Percentiles rank a stretch among this genome's conserved stretches.
Conservation (phyloP, 2,797 vertebrate genomes). For the Gambusia yucatana region DNA sequence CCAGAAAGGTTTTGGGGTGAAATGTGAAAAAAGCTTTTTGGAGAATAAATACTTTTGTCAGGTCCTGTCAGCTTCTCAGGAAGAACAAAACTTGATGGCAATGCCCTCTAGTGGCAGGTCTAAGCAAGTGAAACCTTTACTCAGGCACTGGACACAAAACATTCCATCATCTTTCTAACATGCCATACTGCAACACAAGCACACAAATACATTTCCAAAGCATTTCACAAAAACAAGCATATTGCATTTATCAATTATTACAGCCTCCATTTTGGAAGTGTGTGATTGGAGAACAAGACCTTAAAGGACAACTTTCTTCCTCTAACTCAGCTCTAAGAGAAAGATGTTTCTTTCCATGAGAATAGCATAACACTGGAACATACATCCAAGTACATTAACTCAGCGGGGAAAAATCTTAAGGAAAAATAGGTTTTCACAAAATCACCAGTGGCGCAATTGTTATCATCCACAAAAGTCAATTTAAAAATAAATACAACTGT, state of each 20-base stretch:
- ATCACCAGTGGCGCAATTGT: too few species aligned
- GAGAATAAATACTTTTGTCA: not conserved
- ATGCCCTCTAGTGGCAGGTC: slow-evolving; percentile 64
- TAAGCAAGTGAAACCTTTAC: slow-evolving; percentile 7
- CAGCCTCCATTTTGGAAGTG: not conserved
- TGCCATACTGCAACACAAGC: slow-evolving; percentile 9
- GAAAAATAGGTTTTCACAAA: not conserved
- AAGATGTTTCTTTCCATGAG: not conserved
- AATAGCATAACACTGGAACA: not conserved
- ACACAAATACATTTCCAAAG: not conserved
- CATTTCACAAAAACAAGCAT: not conserved
- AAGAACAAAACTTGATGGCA: slow-evolving; percentile 40
- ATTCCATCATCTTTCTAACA: not conserved
- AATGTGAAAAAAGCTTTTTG: not conserved
- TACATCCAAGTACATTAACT: not conserved
- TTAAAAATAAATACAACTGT: not conserved
- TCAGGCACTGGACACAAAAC: not conserved
- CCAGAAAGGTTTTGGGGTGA: not conserved
- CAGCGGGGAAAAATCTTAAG: not conserved
- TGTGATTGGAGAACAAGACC: not conserved
- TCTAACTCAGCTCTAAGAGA: not conserved
- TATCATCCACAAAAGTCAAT: not conserved
- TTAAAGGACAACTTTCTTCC: not conserved
- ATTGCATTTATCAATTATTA: not conserved
- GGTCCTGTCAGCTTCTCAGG: not conserved